Percentiles rank a stretch among this genome's conserved stretches.
Evolutionary conservation across 2,888 invertebrate genomes (phyloP).

Genomic region (Sesamia inferens): DNA sequence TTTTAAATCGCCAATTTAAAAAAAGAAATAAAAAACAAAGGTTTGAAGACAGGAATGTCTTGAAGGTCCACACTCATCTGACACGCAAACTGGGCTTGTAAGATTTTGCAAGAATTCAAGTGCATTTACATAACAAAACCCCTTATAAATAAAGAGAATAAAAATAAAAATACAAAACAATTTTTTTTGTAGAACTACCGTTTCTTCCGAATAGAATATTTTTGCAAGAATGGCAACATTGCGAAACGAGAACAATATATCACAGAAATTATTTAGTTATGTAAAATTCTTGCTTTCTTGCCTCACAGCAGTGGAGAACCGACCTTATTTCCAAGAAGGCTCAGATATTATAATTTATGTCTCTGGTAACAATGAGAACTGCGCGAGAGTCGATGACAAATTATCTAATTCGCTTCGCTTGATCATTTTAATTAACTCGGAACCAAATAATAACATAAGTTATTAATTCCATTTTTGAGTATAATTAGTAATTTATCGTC

Average conservation of each 20-base stretch:
- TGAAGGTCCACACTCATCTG: conserved; percentile 33
- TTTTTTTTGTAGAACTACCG: conserved; percentile 16
- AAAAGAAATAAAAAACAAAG: conserved; percentile 6
- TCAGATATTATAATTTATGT: conserved; percentile 77
- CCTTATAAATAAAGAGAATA: no score
- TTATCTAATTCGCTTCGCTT: conserved; percentile 83
- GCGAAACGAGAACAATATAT: conserved; percentile 42
- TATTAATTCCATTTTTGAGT: conserved; percentile 59
- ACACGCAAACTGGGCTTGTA: neutral
- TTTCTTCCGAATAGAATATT: conserved; percentile 14
- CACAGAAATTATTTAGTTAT: conserved; percentile 50
- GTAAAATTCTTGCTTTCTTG: conserved; percentile 57
- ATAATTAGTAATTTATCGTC: conserved; percentile 56
- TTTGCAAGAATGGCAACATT: conserved; percentile 35
- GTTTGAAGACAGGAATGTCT: conserved; percentile 65
- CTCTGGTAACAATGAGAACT: conserved; percentile 73
- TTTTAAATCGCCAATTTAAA: conserved; percentile 74
- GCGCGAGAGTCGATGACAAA: conserved; percentile 82
- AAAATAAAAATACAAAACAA: neutral
- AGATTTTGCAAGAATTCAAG: conserved; percentile 10
- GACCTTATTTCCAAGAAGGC: conserved; percentile 81
- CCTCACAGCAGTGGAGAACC: conserved; percentile 38
- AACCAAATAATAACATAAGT: conserved; percentile 65
- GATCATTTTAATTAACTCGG: conserved; percentile 84
- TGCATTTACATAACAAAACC: no score